Conservation (phyloP, 2,113 vertebrate species). For the Piaya cayana region DNA sequence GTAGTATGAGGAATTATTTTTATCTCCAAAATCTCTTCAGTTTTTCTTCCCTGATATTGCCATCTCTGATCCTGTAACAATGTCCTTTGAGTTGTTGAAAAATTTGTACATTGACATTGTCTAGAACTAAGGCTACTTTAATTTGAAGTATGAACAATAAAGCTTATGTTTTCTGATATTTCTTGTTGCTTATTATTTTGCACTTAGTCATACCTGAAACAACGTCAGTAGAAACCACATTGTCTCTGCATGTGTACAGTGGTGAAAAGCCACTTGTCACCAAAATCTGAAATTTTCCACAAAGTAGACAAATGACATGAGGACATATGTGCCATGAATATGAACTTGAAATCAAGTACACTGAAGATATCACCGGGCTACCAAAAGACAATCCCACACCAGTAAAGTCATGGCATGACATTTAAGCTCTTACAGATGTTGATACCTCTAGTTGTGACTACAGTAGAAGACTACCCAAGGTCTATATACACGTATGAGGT, state of each 20-base stretch:
- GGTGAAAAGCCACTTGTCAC: rapidly evolving
- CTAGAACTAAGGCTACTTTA: not conserved
- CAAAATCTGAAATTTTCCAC: not conserved
- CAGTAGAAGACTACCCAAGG: not conserved
- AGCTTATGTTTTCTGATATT: not conserved
- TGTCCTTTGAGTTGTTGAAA: not conserved
- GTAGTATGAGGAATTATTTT: not conserved
- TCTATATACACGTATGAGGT: not conserved
- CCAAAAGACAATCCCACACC: not conserved
- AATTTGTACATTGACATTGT: too few species aligned
- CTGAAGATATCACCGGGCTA: not conserved
- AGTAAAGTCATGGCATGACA: not conserved
- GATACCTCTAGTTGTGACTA: not conserved
- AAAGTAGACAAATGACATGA: not conserved
- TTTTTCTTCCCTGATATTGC: not conserved
- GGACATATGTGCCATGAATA: not conserved
- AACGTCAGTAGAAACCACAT: rapidly evolving
- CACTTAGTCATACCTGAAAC: not conserved
- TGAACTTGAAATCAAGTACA: not conserved
- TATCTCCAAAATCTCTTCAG: not conserved
- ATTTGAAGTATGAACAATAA: not conserved
- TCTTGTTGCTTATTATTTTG: not conserved
- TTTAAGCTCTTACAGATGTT: not conserved
- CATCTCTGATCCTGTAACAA: not conserved
- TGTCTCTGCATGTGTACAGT: rapidly evolving